Conservation (phyloP, 2,113 vertebrate species). For the Ondatra zibethicus region DNA sequence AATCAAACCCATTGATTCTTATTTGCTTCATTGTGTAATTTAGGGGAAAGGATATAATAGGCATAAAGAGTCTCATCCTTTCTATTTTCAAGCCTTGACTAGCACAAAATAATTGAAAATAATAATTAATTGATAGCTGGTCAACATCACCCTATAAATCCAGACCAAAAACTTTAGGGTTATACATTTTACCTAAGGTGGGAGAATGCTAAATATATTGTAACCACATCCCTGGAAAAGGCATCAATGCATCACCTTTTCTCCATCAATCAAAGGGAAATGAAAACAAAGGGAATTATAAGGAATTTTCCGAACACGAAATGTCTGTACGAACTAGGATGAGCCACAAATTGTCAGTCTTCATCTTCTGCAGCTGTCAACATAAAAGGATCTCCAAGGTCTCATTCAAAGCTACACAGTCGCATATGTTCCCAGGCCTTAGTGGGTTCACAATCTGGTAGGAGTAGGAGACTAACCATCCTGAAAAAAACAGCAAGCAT, state of each 20-base stretch:
- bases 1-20: neutral
- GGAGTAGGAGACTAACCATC: slow-evolving; percentile 62
- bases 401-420: slow-evolving; percentile 60
- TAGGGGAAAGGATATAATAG: neutral
- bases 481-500: slow-evolving; percentile 53
- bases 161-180: neutral
- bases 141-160: neutral
- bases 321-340: neutral
- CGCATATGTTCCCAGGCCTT: slow-evolving; percentile 52
- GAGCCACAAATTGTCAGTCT: slow-evolving; percentile 5
- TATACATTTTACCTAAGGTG: neutral
- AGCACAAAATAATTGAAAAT: neutral
- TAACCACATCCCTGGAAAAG: neutral
- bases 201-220: neutral
- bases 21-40: neutral
- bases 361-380: neutral
- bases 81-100: neutral
- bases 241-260: neutral
- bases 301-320: neutral
- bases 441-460: slow-evolving; percentile 65
- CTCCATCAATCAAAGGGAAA: neutral
- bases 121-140: neutral
- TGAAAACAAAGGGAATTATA: neutral
- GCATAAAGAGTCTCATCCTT: neutral
- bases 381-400: slow-evolving; percentile 61